phyloP scores from a whole-genome alignment of 2,113 vertebrate species.

The Hirundichthys speculiger region DNA sequence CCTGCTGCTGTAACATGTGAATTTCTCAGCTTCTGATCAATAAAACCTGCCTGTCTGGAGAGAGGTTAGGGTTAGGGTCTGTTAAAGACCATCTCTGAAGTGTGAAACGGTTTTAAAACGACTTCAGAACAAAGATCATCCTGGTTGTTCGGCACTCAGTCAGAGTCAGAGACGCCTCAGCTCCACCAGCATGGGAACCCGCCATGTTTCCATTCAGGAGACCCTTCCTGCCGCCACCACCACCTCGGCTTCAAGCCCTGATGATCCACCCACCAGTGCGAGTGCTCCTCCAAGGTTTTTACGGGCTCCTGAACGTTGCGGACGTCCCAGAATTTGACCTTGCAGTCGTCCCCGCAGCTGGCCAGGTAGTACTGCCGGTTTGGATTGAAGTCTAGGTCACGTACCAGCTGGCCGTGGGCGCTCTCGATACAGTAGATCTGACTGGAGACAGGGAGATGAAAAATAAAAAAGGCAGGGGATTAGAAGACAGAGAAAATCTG shows the following conservation, averaged over 20 bases:
- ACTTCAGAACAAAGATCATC: too few relatives aligned
- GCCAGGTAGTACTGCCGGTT: constrained; percentile 98
- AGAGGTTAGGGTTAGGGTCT: too few relatives aligned
- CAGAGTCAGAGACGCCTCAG: too few relatives aligned
- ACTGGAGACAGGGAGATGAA: constrained; percentile 73
- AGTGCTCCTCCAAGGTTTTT: constrained; percentile 95
- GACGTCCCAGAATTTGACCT: constrained; percentile 99
- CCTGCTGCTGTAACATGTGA: too few relatives aligned
- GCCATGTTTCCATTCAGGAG: constrained; percentile 5
- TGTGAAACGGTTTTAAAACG: too few relatives aligned
- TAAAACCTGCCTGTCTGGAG: too few relatives aligned
- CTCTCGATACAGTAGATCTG: constrained; percentile 99
- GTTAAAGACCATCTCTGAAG: too few relatives aligned
- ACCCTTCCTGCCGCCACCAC: not conserved
- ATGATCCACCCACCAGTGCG: constrained; percentile 89
- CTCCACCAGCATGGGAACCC: not conserved
- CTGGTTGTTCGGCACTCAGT: too few relatives aligned
- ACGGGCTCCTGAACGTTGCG: constrained; percentile 90
- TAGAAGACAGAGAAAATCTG: constrained; percentile 18
- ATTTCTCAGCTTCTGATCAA: too few relatives aligned
- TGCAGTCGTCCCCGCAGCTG: constrained; percentile 99
- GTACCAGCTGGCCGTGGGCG: constrained; percentile 96
- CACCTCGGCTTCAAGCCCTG: not conserved
- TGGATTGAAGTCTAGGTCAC: constrained; percentile 98
- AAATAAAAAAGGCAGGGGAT: constrained; percentile 14